Percentiles rank a stretch among this genome's conserved stretches.
These are phyloP conservation scores for Alca torda DNA, from an alignment of 2,797 vertebrate species.

Conservation along the genomic window DNA sequence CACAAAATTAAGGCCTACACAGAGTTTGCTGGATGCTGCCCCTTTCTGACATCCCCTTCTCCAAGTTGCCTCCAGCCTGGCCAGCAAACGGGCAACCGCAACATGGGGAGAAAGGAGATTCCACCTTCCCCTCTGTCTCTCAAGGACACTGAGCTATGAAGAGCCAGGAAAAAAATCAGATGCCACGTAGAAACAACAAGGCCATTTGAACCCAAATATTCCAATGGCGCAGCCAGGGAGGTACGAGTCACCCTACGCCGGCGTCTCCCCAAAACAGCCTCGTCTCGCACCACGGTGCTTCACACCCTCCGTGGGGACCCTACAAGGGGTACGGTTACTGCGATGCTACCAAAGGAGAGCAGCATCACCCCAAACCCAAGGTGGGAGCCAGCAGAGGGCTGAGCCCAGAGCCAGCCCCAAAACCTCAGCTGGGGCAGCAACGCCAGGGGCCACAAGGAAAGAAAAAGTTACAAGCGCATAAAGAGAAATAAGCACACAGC, in stretches of 20 bases:
- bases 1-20: not conserved
- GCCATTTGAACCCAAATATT: not conserved
- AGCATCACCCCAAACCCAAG: not conserved
- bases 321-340: fast-evolving
- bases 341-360: not conserved
- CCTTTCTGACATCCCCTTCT: not conserved
- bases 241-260: fast-evolving
- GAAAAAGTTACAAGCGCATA: not conserved
- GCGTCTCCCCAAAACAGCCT: not conserved
- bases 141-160: not conserved
- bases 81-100: fast-evolving
- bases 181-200: fast-evolving
- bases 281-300: fast-evolving
- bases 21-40: not conserved
- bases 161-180: not conserved
- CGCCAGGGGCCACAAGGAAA: fast-evolving
- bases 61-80: not conserved
- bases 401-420: not conserved
- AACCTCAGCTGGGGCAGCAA: not conserved
- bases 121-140: not conserved
- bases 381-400: not conserved
- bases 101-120: not conserved
- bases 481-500: not conserved
- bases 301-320: not conserved
- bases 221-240: fast-evolving